Evolutionary conservation across 2,888 invertebrate genomes (phyloP).

Genomic region (Ditylenchus weischeri): DNA sequence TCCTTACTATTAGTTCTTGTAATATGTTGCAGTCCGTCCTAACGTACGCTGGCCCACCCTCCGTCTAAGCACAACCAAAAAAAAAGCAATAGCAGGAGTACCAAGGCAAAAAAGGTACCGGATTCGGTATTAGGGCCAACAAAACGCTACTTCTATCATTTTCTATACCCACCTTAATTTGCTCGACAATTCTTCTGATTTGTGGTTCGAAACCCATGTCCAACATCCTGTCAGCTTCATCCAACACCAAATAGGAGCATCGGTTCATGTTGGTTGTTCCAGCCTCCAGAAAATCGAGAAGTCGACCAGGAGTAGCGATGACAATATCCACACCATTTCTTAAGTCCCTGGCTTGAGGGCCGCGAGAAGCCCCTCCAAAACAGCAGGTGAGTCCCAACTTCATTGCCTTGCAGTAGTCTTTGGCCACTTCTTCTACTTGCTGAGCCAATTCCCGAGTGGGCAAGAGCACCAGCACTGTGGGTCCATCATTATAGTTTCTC

Average conservation of each 20-base stretch:
- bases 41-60: too few relatives aligned
- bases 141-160: too few relatives aligned
- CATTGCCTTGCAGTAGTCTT: slow-evolving; percentile 81
- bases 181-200: slow-evolving; percentile 60
- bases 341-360: slow-evolving; percentile 70
- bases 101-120: too few relatives aligned
- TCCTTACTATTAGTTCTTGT: too few relatives aligned
- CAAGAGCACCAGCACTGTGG: slow-evolving; percentile 66
- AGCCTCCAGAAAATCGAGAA: slow-evolving; percentile 18
- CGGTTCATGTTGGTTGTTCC: slow-evolving; percentile 12
- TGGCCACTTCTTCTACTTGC: slow-evolving; percentile 73
- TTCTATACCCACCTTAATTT: slow-evolving; percentile 17
- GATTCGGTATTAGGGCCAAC: too few relatives aligned
- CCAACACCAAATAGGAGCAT: slow-evolving; percentile 26
- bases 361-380: slow-evolving; percentile 95
- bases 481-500: slow-evolving; percentile 81
- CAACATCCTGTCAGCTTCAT: slow-evolving; percentile 29
- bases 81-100: too few relatives aligned
- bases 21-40: too few relatives aligned
- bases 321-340: slow-evolving; percentile 22
- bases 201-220: slow-evolving; percentile 60
- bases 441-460: slow-evolving; percentile 64
- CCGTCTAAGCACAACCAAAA: too few relatives aligned
- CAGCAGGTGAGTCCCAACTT: slow-evolving; percentile 88
- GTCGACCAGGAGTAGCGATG: slow-evolving; percentile 27